These are phyloP conservation scores for Aulostomus chinensis DNA, from an alignment of 2,797 vertebrate genomes.

Conservation along the genomic window DNA sequence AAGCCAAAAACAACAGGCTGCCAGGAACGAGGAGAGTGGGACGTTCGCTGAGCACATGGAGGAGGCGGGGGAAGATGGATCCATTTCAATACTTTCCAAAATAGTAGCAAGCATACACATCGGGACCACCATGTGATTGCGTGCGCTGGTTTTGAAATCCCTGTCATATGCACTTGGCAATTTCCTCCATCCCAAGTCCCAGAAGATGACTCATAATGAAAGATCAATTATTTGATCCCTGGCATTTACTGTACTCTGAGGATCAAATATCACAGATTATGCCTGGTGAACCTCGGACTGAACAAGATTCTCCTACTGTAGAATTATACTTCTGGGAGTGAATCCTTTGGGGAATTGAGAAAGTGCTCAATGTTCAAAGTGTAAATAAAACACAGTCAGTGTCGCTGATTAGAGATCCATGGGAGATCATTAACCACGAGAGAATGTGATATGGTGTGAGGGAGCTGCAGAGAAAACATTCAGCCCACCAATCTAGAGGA, in stretches of 20 bases:
- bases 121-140: conserved; percentile 43
- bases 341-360: no score
- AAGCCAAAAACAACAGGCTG: conserved; percentile 75
- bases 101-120: conserved; percentile 51
- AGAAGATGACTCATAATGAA: conserved; percentile 54
- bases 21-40: conserved; percentile 47
- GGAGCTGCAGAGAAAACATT: not conserved
- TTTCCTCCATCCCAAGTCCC: conserved; percentile 59
- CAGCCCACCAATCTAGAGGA: no score
- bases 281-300: conserved; percentile 10
- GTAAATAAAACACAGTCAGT: no score
- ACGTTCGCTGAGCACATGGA: conserved; percentile 42
- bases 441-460: no score
- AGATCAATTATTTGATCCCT: conserved; percentile 62
- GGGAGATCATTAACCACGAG: no score
- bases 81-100: conserved; percentile 59
- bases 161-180: conserved; percentile 42
- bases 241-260: conserved; percentile 33
- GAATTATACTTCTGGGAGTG: conserved; percentile 7
- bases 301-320: conserved; percentile 5
- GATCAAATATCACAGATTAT: conserved; percentile 46
- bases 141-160: conserved; percentile 32
- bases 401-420: no score
- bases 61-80: conserved; percentile 35
- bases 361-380: no score